Conservation (phyloP, 2,888 invertebrate species). For the Nomada fabriciana region DNA sequence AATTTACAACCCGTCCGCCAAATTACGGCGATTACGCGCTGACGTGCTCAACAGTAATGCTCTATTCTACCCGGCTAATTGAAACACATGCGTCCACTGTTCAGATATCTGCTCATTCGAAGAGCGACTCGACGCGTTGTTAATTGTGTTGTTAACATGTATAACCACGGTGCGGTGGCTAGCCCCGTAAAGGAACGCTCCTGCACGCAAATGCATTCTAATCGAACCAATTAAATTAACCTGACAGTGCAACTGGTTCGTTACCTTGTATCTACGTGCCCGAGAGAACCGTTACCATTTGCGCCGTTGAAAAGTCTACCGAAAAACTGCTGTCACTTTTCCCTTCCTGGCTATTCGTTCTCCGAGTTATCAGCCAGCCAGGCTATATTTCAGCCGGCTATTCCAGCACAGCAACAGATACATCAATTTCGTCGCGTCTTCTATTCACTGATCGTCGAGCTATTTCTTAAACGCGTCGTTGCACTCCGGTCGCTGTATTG, state of each 20-base stretch:
- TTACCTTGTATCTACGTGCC: conserved; percentile 18
- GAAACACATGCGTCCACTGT: conserved; percentile 20
- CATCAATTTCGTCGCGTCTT: conserved; percentile 13
- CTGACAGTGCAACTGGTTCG: conserved; percentile 55
- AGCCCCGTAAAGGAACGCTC: conserved; percentile 24
- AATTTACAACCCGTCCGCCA: conserved; percentile 21
- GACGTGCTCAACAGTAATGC: conserved; percentile 11
- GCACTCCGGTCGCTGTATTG: not conserved
- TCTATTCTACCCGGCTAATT: conserved; percentile 15
- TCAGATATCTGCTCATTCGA: conserved; percentile 12
- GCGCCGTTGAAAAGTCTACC: conserved; percentile 12
- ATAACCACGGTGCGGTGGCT: conserved; percentile 22
- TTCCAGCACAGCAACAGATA: not conserved
- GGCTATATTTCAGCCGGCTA: conserved; percentile 10
- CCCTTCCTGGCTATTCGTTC: conserved; percentile 25
- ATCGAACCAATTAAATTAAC: conserved; percentile 72
- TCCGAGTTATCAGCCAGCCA: conserved; percentile 8
- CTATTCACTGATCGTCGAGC: not conserved
- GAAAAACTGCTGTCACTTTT: conserved; percentile 27
- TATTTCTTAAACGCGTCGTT: conserved; percentile 11
- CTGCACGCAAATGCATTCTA: conserved; percentile 67
- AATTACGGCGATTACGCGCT: conserved; percentile 21
- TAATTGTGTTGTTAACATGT: conserved; percentile 53
- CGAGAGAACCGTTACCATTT: conserved; percentile 26
- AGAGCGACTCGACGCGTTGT: conserved; percentile 18